Conservation (phyloP, 2,888 invertebrate species). For the Lagria hirta region DNA sequence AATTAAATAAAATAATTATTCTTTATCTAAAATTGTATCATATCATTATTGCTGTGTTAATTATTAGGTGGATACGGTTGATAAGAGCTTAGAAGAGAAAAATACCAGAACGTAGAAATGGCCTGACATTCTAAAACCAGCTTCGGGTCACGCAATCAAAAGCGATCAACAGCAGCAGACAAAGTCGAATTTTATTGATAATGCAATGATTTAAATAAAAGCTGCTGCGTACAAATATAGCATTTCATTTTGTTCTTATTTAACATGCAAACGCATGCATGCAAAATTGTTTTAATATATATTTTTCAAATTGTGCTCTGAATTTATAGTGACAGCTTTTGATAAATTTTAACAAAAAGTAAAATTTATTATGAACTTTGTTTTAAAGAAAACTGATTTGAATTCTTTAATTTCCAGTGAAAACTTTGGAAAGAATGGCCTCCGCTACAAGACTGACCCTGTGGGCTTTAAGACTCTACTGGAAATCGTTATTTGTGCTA, state of each 20-base stretch:
- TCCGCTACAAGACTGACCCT: slow-evolving; percentile 34
- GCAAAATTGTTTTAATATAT: background rate
- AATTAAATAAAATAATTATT: too few relatives aligned
- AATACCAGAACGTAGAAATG: too few relatives aligned
- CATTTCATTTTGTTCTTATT: background rate
- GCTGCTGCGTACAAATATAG: background rate
- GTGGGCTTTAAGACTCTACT: slow-evolving; percentile 59
- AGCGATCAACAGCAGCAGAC: slow-evolving; percentile 7
- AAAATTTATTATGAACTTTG: too few relatives aligned
- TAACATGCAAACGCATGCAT: slow-evolving; percentile 2
- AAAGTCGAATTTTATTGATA: slow-evolving; percentile 11
- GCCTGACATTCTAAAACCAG: too few relatives aligned
- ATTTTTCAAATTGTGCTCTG: background rate
- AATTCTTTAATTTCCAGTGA: slow-evolving; percentile 37
- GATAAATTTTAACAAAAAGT: background rate
- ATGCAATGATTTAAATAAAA: slow-evolving; percentile 4
- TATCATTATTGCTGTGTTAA: too few relatives aligned
- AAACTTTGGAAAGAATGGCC: slow-evolving; percentile 40
- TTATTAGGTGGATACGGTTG: too few relatives aligned
- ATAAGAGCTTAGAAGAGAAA: too few relatives aligned
- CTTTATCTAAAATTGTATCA: too few relatives aligned
- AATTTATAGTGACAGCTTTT: background rate
- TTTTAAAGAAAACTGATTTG: too few relatives aligned
- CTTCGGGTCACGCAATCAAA: slow-evolving; percentile 8
- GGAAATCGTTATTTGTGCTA: slow-evolving; percentile 73